A percentile compares a stretch with the other conserved stretches of the same genome.
phyloP scores from a whole-genome alignment of 2,797 vertebrate species.

The Psittacula echo region DNA sequence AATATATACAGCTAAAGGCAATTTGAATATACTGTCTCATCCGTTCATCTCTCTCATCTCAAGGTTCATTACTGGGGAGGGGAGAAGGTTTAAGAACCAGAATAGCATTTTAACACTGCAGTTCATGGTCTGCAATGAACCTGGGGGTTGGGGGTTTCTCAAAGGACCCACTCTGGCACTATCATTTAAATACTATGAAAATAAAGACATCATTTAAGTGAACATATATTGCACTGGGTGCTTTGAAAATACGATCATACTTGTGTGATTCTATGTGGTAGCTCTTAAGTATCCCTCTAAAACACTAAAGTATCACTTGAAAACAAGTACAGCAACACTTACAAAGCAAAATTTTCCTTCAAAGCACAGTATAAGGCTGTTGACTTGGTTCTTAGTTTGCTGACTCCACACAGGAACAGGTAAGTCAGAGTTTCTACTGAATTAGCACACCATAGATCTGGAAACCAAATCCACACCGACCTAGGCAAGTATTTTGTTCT shows the following conservation, averaged over 20 bases:
- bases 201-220: background rate
- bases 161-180: background rate
- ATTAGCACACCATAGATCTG: background rate
- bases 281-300: background rate
- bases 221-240: background rate
- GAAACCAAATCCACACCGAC: background rate
- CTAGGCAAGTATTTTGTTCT: background rate
- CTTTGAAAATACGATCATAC: background rate
- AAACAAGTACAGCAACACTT: slow-evolving; percentile 1
- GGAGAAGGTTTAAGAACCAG: background rate
- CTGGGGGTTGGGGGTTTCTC: background rate
- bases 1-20: background rate
- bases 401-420: background rate
- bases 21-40: background rate
- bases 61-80: background rate
- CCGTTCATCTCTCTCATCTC: background rate
- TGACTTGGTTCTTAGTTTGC: background rate
- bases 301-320: background rate
- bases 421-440: background rate
- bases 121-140: background rate
- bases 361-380: background rate
- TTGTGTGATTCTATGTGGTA: background rate
- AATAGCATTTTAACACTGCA: background rate
- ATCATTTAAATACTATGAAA: background rate
- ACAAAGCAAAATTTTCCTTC: background rate